A percentile compares a stretch with the other conserved stretches of the same genome.
These are phyloP conservation scores for Drosophila tanythrix DNA, from an alignment of 2,888 invertebrate genomes.

Conservation along the genomic window DNA sequence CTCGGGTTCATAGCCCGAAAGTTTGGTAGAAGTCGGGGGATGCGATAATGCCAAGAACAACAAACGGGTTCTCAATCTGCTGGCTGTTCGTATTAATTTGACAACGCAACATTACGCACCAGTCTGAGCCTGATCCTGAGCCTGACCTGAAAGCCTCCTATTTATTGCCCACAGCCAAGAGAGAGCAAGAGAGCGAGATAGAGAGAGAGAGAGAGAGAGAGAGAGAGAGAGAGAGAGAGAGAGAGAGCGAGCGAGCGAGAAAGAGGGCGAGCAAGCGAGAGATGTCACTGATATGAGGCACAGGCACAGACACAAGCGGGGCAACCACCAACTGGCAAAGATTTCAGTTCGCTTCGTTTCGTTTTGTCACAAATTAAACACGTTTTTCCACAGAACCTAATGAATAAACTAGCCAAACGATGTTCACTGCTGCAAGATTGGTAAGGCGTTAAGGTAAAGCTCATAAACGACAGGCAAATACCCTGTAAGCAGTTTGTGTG, in stretches of 20 bases:
- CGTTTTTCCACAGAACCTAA: conserved; percentile 83
- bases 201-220: no score
- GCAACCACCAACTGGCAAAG: conserved; percentile 35
- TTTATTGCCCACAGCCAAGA: conserved; percentile 42
- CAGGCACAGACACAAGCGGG: conserved; percentile 21
- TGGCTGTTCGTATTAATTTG: conserved; percentile 63
- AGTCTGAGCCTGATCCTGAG: conserved; percentile 22
- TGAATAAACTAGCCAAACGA: conserved; percentile 77
- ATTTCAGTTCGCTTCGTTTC: conserved; percentile 46
- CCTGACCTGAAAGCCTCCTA: conserved; percentile 16
- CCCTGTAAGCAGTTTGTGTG: conserved; percentile 9
- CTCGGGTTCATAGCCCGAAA: conserved; percentile 9
- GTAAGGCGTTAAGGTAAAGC: not conserved
- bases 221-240: not conserved
- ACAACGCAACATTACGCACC: conserved; percentile 61
- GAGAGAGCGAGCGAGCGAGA: not conserved
- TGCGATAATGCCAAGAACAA: conserved; percentile 13
- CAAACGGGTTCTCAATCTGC: conserved; percentile 36
- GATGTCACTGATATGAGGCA: conserved; percentile 68
- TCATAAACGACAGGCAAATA: conserved; percentile 16
- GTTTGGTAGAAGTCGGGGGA: not conserved
- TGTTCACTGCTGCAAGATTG: conserved; percentile 30
- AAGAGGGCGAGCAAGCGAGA: conserved; percentile 15
- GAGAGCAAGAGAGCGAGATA: no score
- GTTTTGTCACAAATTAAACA: conserved; percentile 84